These are phyloP conservation scores for Drosophila yooni DNA, from an alignment of 2,888 invertebrate species.

Conservation along the genomic window DNA sequence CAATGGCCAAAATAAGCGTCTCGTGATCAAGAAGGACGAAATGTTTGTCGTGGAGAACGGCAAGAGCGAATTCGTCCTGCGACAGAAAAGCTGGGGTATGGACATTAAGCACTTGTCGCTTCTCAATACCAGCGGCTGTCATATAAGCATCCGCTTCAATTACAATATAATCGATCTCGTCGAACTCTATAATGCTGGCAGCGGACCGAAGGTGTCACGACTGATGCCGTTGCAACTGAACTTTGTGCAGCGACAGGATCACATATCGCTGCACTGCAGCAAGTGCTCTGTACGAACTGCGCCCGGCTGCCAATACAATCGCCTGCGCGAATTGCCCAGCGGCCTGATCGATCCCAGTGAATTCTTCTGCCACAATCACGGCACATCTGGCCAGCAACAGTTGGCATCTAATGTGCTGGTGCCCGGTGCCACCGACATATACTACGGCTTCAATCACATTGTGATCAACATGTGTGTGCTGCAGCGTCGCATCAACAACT, in stretches of 20 bases:
- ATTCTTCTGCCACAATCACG: conserved; percentile 81
- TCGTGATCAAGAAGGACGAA: conserved; percentile 51
- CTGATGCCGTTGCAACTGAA: conserved; percentile 46
- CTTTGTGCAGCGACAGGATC: conserved; percentile 36
- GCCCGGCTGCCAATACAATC: conserved; percentile 42
- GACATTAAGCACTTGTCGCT: conserved; percentile 70
- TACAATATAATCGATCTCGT: conserved; percentile 60
- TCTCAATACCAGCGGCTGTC: conserved; percentile 64
- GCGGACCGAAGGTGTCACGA: conserved; percentile 8
- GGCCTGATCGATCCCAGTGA: conserved; percentile 80
- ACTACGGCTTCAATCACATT: conserved; percentile 81
- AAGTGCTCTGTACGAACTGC: conserved; percentile 67
- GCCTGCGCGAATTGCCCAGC: conserved; percentile 81
- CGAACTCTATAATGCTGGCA: conserved; percentile 19
- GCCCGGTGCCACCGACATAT: conserved; percentile 70
- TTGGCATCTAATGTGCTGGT: conserved; percentile 52
- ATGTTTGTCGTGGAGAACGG: conserved; percentile 42
- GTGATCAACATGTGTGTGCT: conserved; percentile 60
- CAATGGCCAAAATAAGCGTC: conserved; percentile 42
- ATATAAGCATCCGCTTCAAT: conserved; percentile 80
- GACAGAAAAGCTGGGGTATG: conserved; percentile 67
- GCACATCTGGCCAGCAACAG: neutral
- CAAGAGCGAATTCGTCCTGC: conserved; percentile 54
- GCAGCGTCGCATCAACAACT: conserved; percentile 35
- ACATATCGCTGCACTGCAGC: conserved; percentile 61